Percentiles rank a stretch among this genome's conserved stretches.
These are phyloP conservation scores for Pristionchus exspectatus DNA, from an alignment of 2,888 invertebrate species.

Conservation along the genomic window DNA sequence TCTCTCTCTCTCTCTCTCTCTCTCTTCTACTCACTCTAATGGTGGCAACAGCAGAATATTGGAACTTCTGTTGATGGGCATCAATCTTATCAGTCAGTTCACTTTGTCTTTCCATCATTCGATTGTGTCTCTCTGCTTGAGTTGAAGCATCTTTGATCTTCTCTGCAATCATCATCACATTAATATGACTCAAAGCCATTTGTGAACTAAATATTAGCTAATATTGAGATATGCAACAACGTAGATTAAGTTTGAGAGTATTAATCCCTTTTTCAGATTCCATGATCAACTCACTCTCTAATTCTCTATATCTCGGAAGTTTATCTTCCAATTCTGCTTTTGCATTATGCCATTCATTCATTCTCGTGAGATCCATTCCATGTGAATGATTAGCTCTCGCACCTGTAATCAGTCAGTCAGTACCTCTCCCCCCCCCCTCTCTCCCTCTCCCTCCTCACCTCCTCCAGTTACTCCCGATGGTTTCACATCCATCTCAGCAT, in stretches of 20 bases:
- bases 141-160: background rate
- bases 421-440: background rate
- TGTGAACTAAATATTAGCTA: too few relatives aligned
- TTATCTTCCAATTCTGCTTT: background rate
- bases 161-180: conserved; percentile 2
- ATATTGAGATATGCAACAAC: too few relatives aligned
- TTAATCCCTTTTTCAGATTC: background rate
- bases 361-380: conserved; percentile 19
- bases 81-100: conserved; percentile 56
- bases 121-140: conserved; percentile 18
- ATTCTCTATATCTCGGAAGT: background rate
- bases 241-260: too few relatives aligned
- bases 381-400: background rate
- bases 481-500: conserved; percentile 92
- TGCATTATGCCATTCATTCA: conserved; percentile 13
- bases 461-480: conserved; percentile 93
- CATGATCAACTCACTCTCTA: background rate
- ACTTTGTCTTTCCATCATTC: conserved; percentile 14
- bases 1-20: background rate
- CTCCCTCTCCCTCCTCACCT: conserved; percentile 52
- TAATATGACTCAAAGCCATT: too few relatives aligned
- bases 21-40: conserved; percentile 26
- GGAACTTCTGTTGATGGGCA: conserved; percentile 56
- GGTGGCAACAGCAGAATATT: conserved; percentile 36
- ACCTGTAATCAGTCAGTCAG: background rate